Percentiles rank a stretch among this genome's conserved stretches.
phyloP scores from a whole-genome alignment of 2,888 invertebrate species.

The Cryptosula pallasiana region DNA sequence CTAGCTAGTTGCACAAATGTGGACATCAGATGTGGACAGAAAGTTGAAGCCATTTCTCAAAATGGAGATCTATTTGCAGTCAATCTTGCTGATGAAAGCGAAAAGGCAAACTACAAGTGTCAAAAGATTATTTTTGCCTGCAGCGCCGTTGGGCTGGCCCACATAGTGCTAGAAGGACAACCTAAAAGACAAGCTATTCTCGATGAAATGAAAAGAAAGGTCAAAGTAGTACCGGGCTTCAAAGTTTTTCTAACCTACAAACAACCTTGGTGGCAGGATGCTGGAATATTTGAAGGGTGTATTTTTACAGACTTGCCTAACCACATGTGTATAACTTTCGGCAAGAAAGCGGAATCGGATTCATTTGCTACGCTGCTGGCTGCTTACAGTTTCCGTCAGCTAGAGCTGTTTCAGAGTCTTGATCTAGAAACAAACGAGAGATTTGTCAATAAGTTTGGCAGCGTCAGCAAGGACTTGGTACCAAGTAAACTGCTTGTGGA shows the following conservation, averaged over 20 bases:
- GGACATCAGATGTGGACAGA: no score
- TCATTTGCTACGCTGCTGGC: conserved; percentile 3
- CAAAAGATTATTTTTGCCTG: background rate
- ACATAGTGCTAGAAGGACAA: background rate
- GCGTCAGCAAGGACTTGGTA: background rate
- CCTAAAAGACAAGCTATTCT: background rate
- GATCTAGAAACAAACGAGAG: background rate
- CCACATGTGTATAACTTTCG: background rate
- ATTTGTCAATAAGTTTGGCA: background rate
- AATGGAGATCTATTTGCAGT: background rate
- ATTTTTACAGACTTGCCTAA: background rate
- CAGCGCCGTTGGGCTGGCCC: background rate
- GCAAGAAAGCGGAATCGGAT: background rate
- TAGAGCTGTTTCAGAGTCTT: background rate
- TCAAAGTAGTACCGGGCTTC: background rate
- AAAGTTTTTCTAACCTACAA: conserved; percentile 8
- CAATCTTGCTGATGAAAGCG: background rate
- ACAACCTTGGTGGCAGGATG: background rate
- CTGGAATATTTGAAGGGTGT: background rate
- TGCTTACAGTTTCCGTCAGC: background rate
- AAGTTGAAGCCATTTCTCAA: no score
- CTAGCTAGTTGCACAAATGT: no score
- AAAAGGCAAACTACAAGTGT: background rate
- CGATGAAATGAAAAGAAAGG: background rate
- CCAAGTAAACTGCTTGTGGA: background rate